Base-by-base conservation (phyloP, 2,888 invertebrate species). In the Temnothorax rugatulus region DNA sequence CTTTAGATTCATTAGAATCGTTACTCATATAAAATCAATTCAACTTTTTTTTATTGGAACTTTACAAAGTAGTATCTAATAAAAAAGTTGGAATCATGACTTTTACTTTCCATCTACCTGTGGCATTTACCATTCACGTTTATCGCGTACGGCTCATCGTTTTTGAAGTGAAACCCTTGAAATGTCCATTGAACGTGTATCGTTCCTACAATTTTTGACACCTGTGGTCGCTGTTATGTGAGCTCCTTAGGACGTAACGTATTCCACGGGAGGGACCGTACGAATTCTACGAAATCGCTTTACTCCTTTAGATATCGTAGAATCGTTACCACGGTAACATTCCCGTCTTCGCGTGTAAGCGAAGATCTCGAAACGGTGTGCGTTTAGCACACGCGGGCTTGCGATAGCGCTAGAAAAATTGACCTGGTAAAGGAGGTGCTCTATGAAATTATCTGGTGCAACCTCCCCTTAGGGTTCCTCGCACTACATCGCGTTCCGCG, bases 401-500 rank as follows among this genome's bases (percentile, higher is more conserved):
- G 18, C 38, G 9, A 54, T 44, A 41, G n/a, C 15, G 54, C 8
- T 29, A 68, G 69, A 68, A 57, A 68, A 54, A 79, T 79, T 34
- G 18, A 15, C 18, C 15, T 2, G 3, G 8, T 1, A 15, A n/a
- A 7, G 13, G 8, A 21, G 59, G 25, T 7, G 41, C 25, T 47
- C 34, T 66, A 57, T 63, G 21, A 77, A 82, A 77, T 61, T 11
- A 61, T 82, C 44, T 7, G 38, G 50, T 2, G 21, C 44, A 13
- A 34, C 15, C 21, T 77, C 7, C 29, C 68, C 18, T 84, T 34
- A 54, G 52, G 15, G 47, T 63, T 81, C 21, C 25, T 82, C 83
- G 77, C 79, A 76, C 77, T 81, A 73, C 64, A 69, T 82, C 77
- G 84, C 85, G 82, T 83, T 87, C 84, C 77, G 84, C 83, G 86